Base-by-base conservation (phyloP, 2,113 vertebrate species). In the Saccopteryx bilineata region DNA sequence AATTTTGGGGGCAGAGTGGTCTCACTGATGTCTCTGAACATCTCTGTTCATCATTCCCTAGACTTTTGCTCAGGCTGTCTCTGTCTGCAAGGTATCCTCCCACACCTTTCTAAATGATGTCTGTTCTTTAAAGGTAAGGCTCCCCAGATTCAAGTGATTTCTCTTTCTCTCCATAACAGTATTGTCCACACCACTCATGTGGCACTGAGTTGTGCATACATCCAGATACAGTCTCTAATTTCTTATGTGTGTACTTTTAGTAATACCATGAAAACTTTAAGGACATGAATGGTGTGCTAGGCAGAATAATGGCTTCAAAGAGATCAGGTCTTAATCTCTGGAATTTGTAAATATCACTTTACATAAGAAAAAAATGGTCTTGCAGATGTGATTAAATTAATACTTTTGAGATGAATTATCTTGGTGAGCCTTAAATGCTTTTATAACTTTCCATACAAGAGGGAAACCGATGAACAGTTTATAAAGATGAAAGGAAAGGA, bases 111-210 rank as follows among this genome's bases (percentile, higher is more conserved):
- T 60, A 82, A 81, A 58, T 74, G 63, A 50, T 1, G 2, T 33
- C 31, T 19, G 10, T 68, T 75, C 21, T 33, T 54, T 81, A 61
- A 79, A 6, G 33, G 7, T 46, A 48, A 56, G 26, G 1, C 46
- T 81, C 31, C 76, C 74, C 54, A 76, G 48, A 54, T 39, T 68
- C 12, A 23, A 28, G 12, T 15, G 33, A 31, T 79, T 71, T 21
- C 74, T 48, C 2, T 24, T 56, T 83, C 33, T 82, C 50, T 19
- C 31, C 24, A 48, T 2, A 2, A 8, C 21, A 71, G 31, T 28
- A 26, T 15, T 0, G 3, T 2, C 21, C 56, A 21, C 14, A 4
- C 11, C 15, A 52, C 6, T n/a, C 28, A 5, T 4, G 5, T 19
- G 15, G 58, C 21, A 68, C 5, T 3, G n/a, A 90, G 48, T 46